Evolutionary conservation across 2,888 invertebrate species (phyloP).

Genomic region (Geotrupes spiniger): DNA sequence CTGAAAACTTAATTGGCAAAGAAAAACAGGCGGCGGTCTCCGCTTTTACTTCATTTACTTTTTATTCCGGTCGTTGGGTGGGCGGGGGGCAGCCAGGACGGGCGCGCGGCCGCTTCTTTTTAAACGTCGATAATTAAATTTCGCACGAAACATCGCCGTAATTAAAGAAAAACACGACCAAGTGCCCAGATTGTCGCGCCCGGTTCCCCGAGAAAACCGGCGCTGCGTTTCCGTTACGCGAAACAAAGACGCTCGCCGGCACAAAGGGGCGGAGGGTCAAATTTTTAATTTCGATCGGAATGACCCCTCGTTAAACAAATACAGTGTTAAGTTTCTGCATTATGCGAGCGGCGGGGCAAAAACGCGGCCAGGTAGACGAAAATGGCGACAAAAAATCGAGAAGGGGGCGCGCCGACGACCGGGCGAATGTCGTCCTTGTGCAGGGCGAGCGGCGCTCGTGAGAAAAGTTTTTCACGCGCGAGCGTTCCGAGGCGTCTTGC

Average conservation of each 20-base stretch:
- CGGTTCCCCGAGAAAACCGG: no score
- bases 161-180: no score
- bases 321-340: constrained; percentile 29
- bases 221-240: no score
- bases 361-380: constrained; percentile 8
- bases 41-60: constrained; percentile 8
- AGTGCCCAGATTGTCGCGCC: no score
- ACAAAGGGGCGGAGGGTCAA: constrained; percentile 21
- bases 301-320: constrained; percentile 28
- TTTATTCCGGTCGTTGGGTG: background rate
- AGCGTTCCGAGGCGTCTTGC: no score
- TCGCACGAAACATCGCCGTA: no score
- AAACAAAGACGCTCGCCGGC: background rate
- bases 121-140: no score
- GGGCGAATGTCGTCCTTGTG: constrained; percentile 1
- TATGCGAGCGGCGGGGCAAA: constrained; percentile 12
- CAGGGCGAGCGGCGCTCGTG: no score
- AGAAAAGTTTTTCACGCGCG: no score
- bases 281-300: constrained; percentile 29
- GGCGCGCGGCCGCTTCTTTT: no score
- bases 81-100: no score
- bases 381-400: constrained; percentile 18
- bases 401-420: no score
- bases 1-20: constrained; percentile 49
- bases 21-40: constrained; percentile 40